Conservation (phyloP, 2,888 invertebrate genomes). For the Pelosia muscerda region DNA sequence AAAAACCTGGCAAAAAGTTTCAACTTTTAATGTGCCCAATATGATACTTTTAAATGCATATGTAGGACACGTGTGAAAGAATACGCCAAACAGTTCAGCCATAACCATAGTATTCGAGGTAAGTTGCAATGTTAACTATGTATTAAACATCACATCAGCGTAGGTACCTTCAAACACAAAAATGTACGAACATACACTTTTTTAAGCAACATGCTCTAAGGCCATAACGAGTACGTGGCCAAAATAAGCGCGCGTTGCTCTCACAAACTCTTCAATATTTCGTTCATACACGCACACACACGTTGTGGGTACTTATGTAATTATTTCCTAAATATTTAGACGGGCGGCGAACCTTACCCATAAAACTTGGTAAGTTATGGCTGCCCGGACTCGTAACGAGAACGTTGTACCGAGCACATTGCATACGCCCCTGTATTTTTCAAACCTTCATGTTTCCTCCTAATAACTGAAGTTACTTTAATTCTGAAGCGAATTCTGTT, state of each 20-base stretch:
- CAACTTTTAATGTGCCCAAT: too few species aligned
- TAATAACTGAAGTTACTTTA: constrained; percentile 50
- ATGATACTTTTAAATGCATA: background rate
- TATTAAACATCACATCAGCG: background rate
- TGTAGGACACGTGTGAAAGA: too few species aligned
- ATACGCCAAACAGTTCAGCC: too few species aligned
- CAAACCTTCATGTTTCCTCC: constrained; percentile 51
- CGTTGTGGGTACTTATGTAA: constrained; percentile 64
- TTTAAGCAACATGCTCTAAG: constrained; percentile 5
- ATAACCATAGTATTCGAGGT: background rate
- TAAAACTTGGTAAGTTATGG: constrained; percentile 72
- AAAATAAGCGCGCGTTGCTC: constrained; percentile 18
- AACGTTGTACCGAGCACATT: constrained; percentile 51
- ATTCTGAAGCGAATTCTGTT: constrained; percentile 46
- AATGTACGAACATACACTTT: background rate
- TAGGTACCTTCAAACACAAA: too few species aligned
- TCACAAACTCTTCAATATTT: constrained; percentile 47
- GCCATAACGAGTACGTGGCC: constrained; percentile 17
- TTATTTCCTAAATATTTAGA: constrained; percentile 77
- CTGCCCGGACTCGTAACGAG: constrained; percentile 59
- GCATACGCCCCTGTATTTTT: constrained; percentile 54
- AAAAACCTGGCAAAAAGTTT: too few species aligned
- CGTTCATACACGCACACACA: constrained; percentile 39
- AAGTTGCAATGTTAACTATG: background rate
- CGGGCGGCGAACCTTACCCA: constrained; percentile 61